Percentiles rank a stretch among this genome's conserved stretches.
phyloP scores from a whole-genome alignment of 2,113 vertebrate genomes.

The Stomatorhinus ivindoensis region DNA sequence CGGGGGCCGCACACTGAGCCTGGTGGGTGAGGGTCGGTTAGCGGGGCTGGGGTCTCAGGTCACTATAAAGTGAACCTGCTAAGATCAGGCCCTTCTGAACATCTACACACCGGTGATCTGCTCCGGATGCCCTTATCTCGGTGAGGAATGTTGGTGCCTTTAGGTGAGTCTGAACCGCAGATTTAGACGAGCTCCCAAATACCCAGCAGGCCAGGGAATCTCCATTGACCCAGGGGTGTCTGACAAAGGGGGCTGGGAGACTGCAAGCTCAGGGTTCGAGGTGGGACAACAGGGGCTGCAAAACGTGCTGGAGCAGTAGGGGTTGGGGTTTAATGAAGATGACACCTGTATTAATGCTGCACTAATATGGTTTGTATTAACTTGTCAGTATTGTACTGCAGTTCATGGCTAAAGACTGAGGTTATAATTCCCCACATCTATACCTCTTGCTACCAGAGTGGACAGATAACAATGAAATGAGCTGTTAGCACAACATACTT shows the following conservation, averaged over 20 bases:
- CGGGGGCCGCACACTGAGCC: too few species aligned
- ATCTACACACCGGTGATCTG: not conserved
- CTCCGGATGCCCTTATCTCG: not conserved
- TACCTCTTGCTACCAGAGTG: not conserved
- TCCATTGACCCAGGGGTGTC: not conserved
- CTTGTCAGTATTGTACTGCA: not conserved
- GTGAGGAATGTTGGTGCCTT: not conserved
- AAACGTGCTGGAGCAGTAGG: not conserved
- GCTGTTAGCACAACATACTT: not conserved
- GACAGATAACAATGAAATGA: not conserved
- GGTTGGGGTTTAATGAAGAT: not conserved
- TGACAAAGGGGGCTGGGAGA: not conserved
- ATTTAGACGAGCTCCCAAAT: not conserved
- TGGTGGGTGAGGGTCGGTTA: not conserved
- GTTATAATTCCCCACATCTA: not conserved
- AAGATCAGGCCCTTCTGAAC: not conserved
- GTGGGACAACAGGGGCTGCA: not conserved
- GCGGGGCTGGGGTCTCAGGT: not conserved
- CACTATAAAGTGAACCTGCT: not conserved
- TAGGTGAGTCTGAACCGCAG: not conserved
- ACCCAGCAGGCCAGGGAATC: not conserved
- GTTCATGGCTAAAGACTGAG: not conserved
- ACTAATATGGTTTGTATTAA: not conserved
- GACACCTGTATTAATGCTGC: not conserved
- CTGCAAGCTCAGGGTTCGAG: not conserved